These are phyloP conservation scores for Phoeniculus purpureus DNA, from an alignment of 2,797 vertebrate species.

Conservation along the genomic window DNA sequence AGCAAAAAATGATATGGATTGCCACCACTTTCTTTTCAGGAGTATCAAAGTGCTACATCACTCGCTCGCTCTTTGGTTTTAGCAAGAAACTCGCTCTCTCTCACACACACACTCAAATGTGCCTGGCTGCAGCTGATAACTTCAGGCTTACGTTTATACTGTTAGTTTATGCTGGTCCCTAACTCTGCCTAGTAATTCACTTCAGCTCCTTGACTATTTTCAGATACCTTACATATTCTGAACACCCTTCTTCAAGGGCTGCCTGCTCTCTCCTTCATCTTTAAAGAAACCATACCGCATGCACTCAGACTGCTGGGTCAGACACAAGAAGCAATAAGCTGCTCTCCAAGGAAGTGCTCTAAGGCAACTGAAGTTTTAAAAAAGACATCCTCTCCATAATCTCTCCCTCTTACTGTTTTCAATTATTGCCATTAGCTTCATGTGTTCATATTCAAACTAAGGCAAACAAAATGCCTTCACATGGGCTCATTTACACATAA, in stretches of 20 bases:
- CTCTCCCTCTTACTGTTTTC: background rate
- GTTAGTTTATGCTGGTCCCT: background rate
- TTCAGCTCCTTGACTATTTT: background rate
- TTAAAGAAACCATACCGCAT: background rate
- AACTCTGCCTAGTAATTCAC: background rate
- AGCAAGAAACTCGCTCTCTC: background rate
- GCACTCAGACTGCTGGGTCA: background rate
- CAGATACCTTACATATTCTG: background rate
- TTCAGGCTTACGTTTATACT: background rate
- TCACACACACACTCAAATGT: background rate
- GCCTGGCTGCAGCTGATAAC: constrained; percentile 56
- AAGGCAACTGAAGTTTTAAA: background rate
- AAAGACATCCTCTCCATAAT: background rate
- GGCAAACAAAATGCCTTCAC: background rate
- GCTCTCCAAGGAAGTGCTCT: background rate
- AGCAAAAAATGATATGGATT: background rate
- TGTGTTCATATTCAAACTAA: background rate
- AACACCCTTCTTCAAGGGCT: background rate
- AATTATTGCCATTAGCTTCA: background rate
- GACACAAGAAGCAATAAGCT: background rate
- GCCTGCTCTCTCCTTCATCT: background rate
- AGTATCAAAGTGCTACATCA: background rate
- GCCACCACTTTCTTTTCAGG: background rate
- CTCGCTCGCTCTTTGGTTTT: background rate
- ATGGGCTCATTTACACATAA: background rate